Conservation (phyloP, 2,113 vertebrate species). For the Arenaria interpres region DNA sequence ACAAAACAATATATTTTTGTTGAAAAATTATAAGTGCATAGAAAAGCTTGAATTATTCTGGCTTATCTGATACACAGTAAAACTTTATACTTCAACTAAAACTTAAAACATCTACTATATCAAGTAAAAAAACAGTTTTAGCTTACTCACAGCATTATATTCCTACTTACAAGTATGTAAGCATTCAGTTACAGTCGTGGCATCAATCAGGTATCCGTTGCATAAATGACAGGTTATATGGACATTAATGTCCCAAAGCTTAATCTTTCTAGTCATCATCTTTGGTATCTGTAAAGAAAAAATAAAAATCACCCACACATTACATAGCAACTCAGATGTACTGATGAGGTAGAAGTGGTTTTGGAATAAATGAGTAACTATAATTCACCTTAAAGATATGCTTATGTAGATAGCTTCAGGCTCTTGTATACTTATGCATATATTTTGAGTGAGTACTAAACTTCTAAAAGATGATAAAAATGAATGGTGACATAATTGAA, state of each 20-base stretch:
- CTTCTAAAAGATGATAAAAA: neutral
- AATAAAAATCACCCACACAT: neutral
- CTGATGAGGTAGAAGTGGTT: neutral
- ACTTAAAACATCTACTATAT: neutral
- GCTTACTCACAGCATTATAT: neutral
- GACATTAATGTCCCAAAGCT: constrained; percentile 96
- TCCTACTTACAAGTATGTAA: constrained; percentile 91
- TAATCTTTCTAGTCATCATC: constrained; percentile 97
- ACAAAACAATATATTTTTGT: neutral
- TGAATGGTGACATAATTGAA: neutral
- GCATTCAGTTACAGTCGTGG: constrained; percentile 96
- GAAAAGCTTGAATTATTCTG: neutral
- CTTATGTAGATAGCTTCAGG: neutral
- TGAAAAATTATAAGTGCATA: neutral
- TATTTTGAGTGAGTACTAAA: neutral
- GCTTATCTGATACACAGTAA: neutral
- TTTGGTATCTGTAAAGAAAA: constrained; percentile 85
- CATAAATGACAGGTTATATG: constrained; percentile 97
- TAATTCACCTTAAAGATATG: neutral
- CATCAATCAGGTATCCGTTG: constrained; percentile 95
- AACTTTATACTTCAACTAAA: neutral
- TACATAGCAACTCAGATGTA: neutral
- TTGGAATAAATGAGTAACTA: neutral
- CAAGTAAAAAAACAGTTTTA: neutral
- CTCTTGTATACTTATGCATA: neutral